Conservation (phyloP, 2,888 invertebrate genomes). For the Amitus sp. region DNA sequence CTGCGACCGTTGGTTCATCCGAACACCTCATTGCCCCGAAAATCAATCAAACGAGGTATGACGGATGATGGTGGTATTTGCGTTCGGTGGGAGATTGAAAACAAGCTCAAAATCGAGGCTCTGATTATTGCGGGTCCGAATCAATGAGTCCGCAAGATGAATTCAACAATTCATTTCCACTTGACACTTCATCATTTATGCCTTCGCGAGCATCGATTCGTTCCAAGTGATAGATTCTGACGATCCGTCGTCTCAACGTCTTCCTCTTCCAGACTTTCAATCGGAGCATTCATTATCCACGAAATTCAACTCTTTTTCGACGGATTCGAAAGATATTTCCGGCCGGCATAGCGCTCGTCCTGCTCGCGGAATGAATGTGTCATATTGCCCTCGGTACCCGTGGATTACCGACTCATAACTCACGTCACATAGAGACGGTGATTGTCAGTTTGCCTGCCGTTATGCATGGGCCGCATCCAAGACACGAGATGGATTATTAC, state of each 20-base stretch:
- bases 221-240: constrained; percentile 24
- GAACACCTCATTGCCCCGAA: not conserved
- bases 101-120: not conserved
- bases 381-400: constrained; percentile 48
- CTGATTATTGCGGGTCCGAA: constrained; percentile 12
- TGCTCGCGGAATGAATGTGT: constrained; percentile 41
- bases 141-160: constrained; percentile 33
- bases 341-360: constrained; percentile 20
- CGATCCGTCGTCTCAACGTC: constrained; percentile 1
- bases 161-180: constrained; percentile 34
- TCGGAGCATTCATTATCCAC: constrained; percentile 17
- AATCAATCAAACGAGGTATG: not conserved
- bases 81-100: constrained; percentile 3
- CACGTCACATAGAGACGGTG: constrained; percentile 59
- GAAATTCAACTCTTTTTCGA: constrained; percentile 24
- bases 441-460: constrained; percentile 62
- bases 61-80: not conserved
- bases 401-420: constrained; percentile 63
- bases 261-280: constrained; percentile 3
- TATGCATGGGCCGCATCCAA: constrained; percentile 46
- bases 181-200: constrained; percentile 36
- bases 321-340: constrained; percentile 31
- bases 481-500: constrained; percentile 61
- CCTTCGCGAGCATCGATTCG: constrained; percentile 17
- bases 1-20: too few relatives aligned